phyloP scores from a whole-genome alignment of 2,113 vertebrate species.

The Sterrhoptilus dennistouni region DNA sequence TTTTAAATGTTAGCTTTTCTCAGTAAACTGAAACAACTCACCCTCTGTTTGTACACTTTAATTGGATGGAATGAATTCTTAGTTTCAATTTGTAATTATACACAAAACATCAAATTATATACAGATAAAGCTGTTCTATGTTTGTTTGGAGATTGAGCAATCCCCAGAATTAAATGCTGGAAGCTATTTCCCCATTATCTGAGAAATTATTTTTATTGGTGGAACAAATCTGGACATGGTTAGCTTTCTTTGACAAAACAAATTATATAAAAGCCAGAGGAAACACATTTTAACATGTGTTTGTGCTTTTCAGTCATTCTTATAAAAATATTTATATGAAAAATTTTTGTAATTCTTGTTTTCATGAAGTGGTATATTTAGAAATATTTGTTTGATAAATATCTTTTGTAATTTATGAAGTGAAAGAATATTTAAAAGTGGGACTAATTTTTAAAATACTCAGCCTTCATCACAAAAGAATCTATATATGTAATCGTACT shows the following conservation, averaged over 20 bases:
- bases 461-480: background rate
- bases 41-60: background rate
- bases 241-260: background rate
- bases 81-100: background rate
- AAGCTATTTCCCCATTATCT: background rate
- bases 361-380: background rate
- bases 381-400: background rate
- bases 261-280: background rate
- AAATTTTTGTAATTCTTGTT: background rate
- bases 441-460: background rate
- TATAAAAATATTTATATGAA: background rate
- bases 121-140: background rate
- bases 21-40: background rate
- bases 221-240: slow-evolving; percentile 22
- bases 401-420: background rate
- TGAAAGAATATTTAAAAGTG: background rate
- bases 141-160: background rate
- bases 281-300: background rate
- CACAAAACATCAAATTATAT: background rate
- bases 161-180: background rate
- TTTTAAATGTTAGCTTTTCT: background rate
- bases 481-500: background rate
- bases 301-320: background rate
- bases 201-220: slow-evolving; percentile 35
- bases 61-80: background rate